Evolutionary conservation across 2,797 vertebrate genomes (phyloP).

Genomic region (Gorsachius magnificus): DNA sequence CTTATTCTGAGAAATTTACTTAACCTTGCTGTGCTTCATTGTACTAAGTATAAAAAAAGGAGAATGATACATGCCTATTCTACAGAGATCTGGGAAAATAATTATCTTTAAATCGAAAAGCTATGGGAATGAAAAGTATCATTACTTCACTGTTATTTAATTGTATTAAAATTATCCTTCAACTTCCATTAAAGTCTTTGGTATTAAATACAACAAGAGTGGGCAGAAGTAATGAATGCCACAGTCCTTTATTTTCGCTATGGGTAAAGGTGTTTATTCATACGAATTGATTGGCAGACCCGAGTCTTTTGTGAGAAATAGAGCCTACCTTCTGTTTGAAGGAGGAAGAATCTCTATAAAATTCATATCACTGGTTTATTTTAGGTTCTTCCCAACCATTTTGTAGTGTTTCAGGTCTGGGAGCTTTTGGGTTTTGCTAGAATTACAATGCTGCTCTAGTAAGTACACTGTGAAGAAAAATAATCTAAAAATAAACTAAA

Average conservation of each 20-base stretch:
- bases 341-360: neutral
- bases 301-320: neutral
- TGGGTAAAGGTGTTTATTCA: neutral
- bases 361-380: fast-evolving
- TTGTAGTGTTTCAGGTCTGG: neutral
- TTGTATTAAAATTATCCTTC: conserved; percentile 1
- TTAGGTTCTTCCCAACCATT: neutral
- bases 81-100: conserved; percentile 29
- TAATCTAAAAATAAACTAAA: neutral
- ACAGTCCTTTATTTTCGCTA: neutral
- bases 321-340: neutral
- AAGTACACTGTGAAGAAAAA: neutral
- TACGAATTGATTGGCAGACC: neutral
- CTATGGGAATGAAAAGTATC: conserved; percentile 33
- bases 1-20: neutral
- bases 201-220: neutral
- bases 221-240: neutral
- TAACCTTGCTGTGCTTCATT: conserved; percentile 24
- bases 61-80: conserved; percentile 19
- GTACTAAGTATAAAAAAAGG: neutral
- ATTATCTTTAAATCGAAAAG: conserved; percentile 39
- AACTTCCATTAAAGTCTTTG: neutral
- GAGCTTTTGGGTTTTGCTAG: neutral
- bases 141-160: conserved; percentile 39
- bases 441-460: neutral